A percentile compares a stretch with the other conserved stretches of the same genome.
Evolutionary conservation across 2,888 invertebrate genomes (phyloP).

Genomic region (Lithophane ornitopus): DNA sequence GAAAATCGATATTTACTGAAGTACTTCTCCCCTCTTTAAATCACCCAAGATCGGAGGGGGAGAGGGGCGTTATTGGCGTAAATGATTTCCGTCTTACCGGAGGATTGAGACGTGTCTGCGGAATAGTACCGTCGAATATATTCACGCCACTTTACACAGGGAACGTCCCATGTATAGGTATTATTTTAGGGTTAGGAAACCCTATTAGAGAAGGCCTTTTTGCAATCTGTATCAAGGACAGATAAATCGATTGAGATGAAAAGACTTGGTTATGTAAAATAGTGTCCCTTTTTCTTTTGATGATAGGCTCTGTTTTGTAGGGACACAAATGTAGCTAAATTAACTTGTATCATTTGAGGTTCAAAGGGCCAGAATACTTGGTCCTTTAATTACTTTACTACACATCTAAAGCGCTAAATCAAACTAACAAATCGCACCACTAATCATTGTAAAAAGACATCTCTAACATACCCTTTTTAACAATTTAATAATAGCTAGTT

Average conservation of each 20-base stretch:
- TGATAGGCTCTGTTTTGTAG: constrained; percentile 18
- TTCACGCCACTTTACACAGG: constrained; percentile 69
- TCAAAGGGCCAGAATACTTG: constrained; percentile 37
- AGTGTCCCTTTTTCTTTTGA: constrained; percentile 52
- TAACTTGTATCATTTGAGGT: constrained; percentile 15
- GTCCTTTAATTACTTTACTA: constrained; percentile 30
- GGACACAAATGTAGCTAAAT: constrained; percentile 14
- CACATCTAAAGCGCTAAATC: constrained; percentile 6
- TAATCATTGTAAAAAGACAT: constrained; percentile 36
- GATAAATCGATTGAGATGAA: constrained; percentile 51
- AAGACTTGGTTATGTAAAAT: constrained; percentile 56
- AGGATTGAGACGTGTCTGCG: constrained; percentile 73
- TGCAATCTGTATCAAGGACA: constrained; percentile 51
- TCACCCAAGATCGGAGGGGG: constrained; percentile 67
- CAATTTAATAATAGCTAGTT: constrained; percentile 54
- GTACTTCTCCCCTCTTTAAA: constrained; percentile 76
- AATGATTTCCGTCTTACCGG: constrained; percentile 83
- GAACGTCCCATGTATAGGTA: constrained; percentile 43
- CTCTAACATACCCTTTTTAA: constrained; percentile 21
- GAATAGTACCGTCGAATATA: constrained; percentile 71
- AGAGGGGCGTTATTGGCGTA: constrained; percentile 80
- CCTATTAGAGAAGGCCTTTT: constrained; percentile 53
- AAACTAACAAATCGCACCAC: constrained; percentile 30
- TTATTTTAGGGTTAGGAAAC: constrained; percentile 57
- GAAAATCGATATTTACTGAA: constrained; percentile 81